These are phyloP conservation scores for Microctenopoma stevenorrisi DNA, from an alignment of 2,797 vertebrate genomes.

Conservation along the genomic window DNA sequence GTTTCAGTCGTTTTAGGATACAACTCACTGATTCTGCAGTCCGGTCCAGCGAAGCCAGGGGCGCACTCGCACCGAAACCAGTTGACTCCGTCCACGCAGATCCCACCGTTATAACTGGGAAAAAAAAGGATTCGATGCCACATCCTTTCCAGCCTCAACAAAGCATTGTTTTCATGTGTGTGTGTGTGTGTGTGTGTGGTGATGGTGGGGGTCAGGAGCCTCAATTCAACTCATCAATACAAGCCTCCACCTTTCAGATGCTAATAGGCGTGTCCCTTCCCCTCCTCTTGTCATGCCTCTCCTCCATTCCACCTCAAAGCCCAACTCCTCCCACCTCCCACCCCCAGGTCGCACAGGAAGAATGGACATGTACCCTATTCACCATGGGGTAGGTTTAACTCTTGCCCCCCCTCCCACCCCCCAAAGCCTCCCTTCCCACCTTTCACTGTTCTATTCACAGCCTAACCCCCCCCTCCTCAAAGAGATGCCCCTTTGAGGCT, in stretches of 20 bases:
- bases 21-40: slow-evolving; percentile 99
- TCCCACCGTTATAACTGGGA: slow-evolving; percentile 93
- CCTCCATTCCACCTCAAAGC: slow-evolving; percentile 69
- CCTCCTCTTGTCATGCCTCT: slow-evolving; percentile 72
- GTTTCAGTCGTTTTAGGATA: no score
- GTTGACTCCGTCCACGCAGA: slow-evolving; percentile 97
- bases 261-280: slow-evolving; percentile 79
- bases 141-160: slow-evolving; percentile 71
- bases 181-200: slow-evolving; percentile 26
- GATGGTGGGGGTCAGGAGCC: slow-evolving; percentile 67
- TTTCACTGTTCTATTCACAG: slow-evolving; percentile 66
- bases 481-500: slow-evolving; percentile 76
- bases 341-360: slow-evolving; percentile 73
- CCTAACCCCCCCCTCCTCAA: slow-evolving; percentile 8
- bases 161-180: slow-evolving; percentile 45
- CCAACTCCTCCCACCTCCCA: slow-evolving; percentile 42
- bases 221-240: slow-evolving; percentile 84
- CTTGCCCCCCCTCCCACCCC: slow-evolving; percentile 21
- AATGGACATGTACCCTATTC: slow-evolving; percentile 76
- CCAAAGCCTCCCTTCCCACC: slow-evolving; percentile 39
- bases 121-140: slow-evolving; percentile 35
- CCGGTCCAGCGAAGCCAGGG: slow-evolving; percentile 94
- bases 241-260: slow-evolving; percentile 82
- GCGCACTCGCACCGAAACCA: slow-evolving; percentile 99
- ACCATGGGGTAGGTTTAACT: slow-evolving; percentile 62